Conservation (phyloP, 2,888 invertebrate genomes). For the Drosophila cognata region DNA sequence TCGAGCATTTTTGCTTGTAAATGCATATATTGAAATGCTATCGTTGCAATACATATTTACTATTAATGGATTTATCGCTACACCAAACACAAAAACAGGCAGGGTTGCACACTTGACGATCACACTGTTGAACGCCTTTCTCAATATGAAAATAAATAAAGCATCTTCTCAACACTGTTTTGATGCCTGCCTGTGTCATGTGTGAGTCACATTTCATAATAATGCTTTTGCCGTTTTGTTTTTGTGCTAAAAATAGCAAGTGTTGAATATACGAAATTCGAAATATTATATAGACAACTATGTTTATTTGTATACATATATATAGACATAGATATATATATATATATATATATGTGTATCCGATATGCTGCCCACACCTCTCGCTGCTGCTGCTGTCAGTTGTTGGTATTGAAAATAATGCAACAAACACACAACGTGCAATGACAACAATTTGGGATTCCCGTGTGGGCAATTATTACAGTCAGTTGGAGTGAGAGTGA, state of each 20-base stretch:
- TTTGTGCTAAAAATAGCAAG: conserved; percentile 53
- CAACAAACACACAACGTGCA: conserved; percentile 21
- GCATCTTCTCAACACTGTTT: conserved; percentile 24
- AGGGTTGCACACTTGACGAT: neutral
- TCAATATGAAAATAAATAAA: conserved; percentile 33
- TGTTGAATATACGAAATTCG: conserved; percentile 48
- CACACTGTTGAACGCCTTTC: conserved; percentile 38
- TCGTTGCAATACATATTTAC: neutral
- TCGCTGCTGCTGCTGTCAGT: conserved; percentile 16
- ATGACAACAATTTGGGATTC: conserved; percentile 71
- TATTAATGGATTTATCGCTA: conserved; percentile 12
- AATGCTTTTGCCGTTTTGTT: conserved; percentile 35
- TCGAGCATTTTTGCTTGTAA: neutral
- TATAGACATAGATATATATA: conserved; percentile 2
- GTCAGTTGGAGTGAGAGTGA: neutral
- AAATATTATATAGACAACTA: conserved; percentile 44
- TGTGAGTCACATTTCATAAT: conserved; percentile 53
- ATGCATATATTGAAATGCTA: conserved; percentile 16
- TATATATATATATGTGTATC: conserved; percentile 18
- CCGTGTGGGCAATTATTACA: conserved; percentile 75
- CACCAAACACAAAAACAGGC: neutral
- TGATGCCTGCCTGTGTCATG: conserved; percentile 20
- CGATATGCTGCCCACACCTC: conserved; percentile 13
- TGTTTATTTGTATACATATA: conserved; percentile 10
- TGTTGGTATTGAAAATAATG: conserved; percentile 41